Base-by-base conservation (phyloP, 2,797 vertebrate genomes). In the Capromys pilorides region DNA sequence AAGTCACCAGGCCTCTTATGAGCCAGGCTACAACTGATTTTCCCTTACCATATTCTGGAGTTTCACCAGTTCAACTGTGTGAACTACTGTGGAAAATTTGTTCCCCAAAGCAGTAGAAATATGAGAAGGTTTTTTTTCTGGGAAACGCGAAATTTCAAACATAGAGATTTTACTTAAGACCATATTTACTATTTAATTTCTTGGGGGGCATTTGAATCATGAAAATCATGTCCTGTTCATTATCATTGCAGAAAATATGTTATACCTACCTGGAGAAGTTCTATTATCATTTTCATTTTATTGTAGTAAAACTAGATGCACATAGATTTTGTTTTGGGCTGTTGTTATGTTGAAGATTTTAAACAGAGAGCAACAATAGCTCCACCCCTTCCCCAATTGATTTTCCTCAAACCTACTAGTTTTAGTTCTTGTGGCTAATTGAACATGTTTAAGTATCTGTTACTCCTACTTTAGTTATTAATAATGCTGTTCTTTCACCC, bases 251-350 rank as follows among this genome's bases (percentile, higher is more conserved):
- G 79, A 86, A 86, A 89, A 91, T 88, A 31, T 11, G 9, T 83
- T 64, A 88, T 88, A 92, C 11, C 49, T 22, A 73, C 61, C 51
- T 91, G 89, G 54, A 94, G 71, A 87, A 31, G 77, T 90, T 93
- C 90, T 61, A 45, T 94, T 93, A 95, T 94, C 21, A 84, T 84
- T 97, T 96, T 9, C 11, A 24, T 93, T 86, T 89, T 92, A 77
- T 91, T 49, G 18, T 59, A 87, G 93, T 71, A 87, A 95, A 87
- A 91, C 66, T 36, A 59, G 21, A 84, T 2, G 18, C 64, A 81
- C 51, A 2, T 64, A 10, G 12, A 21, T 73, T 71, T 85, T n/a
- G 67, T 77, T 59, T 16, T 39, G 39, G 69, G 28, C 31, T 59
- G n/a, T 45, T 78, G 22, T 41, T 86, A 69, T 80, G 12, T 13